Evolutionary conservation across 2,797 vertebrate species (phyloP), one percentile per base, ranked within the genome.

Genomic region (Schizothorax lantsangensis): DNA sequence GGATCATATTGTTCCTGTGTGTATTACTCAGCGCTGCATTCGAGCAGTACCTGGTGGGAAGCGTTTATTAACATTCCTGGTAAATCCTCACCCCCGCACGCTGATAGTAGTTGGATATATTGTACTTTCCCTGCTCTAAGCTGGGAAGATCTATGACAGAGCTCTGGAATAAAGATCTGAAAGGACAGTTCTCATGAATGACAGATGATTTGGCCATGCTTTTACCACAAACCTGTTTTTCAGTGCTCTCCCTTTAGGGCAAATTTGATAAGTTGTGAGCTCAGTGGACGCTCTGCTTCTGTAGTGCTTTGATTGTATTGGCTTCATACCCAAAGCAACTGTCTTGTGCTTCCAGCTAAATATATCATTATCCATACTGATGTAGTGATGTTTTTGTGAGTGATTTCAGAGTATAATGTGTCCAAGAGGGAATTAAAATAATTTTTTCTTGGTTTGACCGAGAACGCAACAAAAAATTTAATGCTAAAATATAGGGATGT

Each of bases 191-290:
- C 40, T 73, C 54, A 52, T 74, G 83, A 86, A 86, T 89, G 36
- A 26, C 93, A 95, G 92, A 93, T 94, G 93, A 93, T 93, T 91
- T 82, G 84, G 83, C 81, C 87, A 54, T 85, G 86, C 88, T 91
- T 84, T 88, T 66, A 75, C 68, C 81, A 82, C 71, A 45, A 79
- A 72, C 72, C 89, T 88, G 85, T 81, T 88, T 88, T 89, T 83
- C 47, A 84, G 64, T 17, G 74, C 36, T 49, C 59, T 82, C 79
- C 86, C 89, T 92, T 80, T 83, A 69, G 89, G 92, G 88, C 84
- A 82, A 80, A 90, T 82, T 89, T 84, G 78, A 88, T 84, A 90
- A 86, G 77, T 82, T 49, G 36, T 36, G 2, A 57, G 30, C 54
- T 78, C 69, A 52, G 84, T 74, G 85, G 77, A 73, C 2, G 33